A percentile compares a stretch with the other conserved stretches of the same genome.
Conservation (phyloP, 1,140 invertebrate genomes). For the Drosophila seguyi region DNA sequence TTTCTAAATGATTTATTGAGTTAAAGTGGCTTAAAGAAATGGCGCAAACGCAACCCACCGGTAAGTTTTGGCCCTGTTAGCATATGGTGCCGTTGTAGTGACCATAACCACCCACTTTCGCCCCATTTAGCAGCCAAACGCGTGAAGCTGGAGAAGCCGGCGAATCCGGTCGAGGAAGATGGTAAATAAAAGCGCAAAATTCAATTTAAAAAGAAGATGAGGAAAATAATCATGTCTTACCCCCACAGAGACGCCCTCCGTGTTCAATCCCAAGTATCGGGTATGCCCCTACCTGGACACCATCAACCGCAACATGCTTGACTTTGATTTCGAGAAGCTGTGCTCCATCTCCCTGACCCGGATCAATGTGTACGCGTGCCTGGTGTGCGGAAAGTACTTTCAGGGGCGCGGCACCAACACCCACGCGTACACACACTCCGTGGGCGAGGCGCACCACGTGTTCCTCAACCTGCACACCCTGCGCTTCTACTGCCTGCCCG, state of each 20-base stretch:
- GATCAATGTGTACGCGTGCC: conserved; percentile 99
- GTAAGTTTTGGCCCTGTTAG: background rate
- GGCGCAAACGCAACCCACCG: conserved; percentile 52
- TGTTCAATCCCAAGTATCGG: conserved; percentile 82
- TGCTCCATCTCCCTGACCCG: conserved; percentile 99
- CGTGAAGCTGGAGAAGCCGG: conserved; percentile 57
- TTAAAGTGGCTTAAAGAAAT: conserved; percentile 25
- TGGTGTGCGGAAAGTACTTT: conserved; percentile 99
- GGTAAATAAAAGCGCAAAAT: conserved; percentile 33
- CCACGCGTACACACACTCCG: conserved; percentile 99
- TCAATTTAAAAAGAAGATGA: no score
- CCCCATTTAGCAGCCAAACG: conserved; percentile 46
- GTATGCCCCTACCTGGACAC: conserved; percentile 98
- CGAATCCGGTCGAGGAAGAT: conserved; percentile 57
- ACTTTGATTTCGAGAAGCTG: conserved; percentile 99
- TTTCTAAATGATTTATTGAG: conserved; percentile 33
- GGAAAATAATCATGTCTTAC: background rate
- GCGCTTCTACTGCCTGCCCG: conserved; percentile 99
- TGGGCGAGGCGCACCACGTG: conserved; percentile 98
- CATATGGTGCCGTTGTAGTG: background rate
- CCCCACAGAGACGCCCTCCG: conserved; percentile 74
- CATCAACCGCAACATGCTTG: conserved; percentile 97
- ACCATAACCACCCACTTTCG: background rate
- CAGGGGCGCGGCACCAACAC: conserved; percentile 99
- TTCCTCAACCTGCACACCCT: conserved; percentile 98